Percentiles rank a stretch among this genome's conserved stretches.
phyloP scores from a whole-genome alignment of 2,797 vertebrate species.

The Hippopotamyrus pictus region DNA sequence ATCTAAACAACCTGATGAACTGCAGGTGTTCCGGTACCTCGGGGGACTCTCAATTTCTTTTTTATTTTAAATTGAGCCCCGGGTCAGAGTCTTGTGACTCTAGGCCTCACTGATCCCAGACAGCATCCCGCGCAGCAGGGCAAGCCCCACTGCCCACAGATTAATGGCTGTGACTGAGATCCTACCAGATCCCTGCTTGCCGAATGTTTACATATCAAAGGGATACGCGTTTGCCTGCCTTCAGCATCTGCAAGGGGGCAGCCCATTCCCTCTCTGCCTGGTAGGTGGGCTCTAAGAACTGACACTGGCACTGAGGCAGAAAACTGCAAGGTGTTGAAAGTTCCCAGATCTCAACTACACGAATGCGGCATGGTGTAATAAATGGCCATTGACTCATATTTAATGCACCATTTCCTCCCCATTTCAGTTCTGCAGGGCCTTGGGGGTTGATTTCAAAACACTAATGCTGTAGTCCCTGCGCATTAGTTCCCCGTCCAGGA shows the following conservation, averaged over 20 bases:
- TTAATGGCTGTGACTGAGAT: background rate
- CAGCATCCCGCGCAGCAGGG: too few species aligned
- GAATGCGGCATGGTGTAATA: background rate
- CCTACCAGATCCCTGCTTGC: background rate
- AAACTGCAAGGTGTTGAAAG: slow-evolving; percentile 5
- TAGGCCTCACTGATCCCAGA: background rate
- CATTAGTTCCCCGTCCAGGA: background rate
- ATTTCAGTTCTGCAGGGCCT: background rate
- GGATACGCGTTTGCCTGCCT: background rate
- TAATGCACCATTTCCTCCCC: background rate
- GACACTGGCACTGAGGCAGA: background rate
- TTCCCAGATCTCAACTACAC: background rate
- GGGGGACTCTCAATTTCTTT: background rate
- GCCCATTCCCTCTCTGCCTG: background rate
- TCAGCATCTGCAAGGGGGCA: background rate
- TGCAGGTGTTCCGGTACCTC: background rate
- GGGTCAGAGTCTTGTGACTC: background rate
- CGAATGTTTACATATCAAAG: background rate
- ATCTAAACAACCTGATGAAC: slow-evolving; percentile 15
- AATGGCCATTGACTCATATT: background rate
- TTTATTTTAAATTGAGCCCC: background rate
- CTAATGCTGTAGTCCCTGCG: background rate
- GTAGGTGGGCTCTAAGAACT: background rate
- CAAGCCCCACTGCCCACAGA: background rate
- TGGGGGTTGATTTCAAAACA: background rate